Conservation (phyloP, 1,140 invertebrate species). For the Plodia interpunctella region DNA sequence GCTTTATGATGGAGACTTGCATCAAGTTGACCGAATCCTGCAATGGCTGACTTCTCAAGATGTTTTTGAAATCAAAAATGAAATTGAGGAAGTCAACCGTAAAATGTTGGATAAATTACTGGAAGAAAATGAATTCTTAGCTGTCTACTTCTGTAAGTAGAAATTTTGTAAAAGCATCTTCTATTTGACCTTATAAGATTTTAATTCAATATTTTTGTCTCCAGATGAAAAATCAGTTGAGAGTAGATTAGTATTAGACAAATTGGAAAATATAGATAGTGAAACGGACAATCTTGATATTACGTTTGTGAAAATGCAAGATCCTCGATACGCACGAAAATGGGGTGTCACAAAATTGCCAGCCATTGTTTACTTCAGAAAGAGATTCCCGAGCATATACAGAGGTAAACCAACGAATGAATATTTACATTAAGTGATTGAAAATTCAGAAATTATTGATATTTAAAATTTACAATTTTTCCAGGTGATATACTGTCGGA, state of each 20-base stretch:
- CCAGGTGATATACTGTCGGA: slow-evolving; percentile 89
- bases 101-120: slow-evolving; percentile 96
- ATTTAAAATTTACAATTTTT: slow-evolving; percentile 30
- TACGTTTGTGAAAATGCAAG: slow-evolving; percentile 96
- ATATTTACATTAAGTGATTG: too few species aligned
- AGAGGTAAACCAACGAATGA: slow-evolving; percentile 80
- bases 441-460: too few species aligned
- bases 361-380: slow-evolving; percentile 95
- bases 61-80: slow-evolving; percentile 96
- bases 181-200: too few species aligned
- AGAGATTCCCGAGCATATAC: slow-evolving; percentile 95
- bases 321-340: slow-evolving; percentile 93
- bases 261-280: slow-evolving; percentile 93
- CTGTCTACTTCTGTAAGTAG: slow-evolving; percentile 96
- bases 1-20: slow-evolving; percentile 93
- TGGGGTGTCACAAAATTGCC: slow-evolving; percentile 96
- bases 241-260: slow-evolving; percentile 87
- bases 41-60: slow-evolving; percentile 95
- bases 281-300: slow-evolving; percentile 96
- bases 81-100: slow-evolving; percentile 96
- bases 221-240: slow-evolving; percentile 88
- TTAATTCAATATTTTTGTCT: not conserved
- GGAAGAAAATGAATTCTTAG: slow-evolving; percentile 95
- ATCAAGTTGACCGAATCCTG: slow-evolving; percentile 90
- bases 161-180: slow-evolving; percentile 6